These are phyloP conservation scores for Sterna hirundo DNA, from an alignment of 2,113 vertebrate genomes.

Conservation along the genomic window DNA sequence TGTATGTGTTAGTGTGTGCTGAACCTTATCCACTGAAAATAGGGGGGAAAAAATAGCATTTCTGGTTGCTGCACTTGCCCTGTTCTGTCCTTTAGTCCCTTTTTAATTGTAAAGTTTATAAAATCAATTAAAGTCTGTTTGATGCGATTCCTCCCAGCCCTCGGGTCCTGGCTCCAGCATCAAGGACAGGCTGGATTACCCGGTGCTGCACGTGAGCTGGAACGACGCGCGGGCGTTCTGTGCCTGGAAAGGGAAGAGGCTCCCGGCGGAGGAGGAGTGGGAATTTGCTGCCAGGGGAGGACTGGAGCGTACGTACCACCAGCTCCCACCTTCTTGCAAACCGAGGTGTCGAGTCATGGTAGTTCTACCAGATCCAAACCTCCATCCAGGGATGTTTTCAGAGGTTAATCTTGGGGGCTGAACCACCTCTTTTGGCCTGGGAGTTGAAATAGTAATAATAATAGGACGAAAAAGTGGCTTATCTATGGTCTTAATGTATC, in stretches of 20 bases:
- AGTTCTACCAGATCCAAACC: not conserved
- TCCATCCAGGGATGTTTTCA: not conserved
- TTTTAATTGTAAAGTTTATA: not conserved
- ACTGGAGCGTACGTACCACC: slow-evolving; percentile 76
- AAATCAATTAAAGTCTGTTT: not conserved
- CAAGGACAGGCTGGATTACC: slow-evolving; percentile 81
- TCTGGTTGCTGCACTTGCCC: not conserved
- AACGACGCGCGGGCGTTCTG: slow-evolving; percentile 90
- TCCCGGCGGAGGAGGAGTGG: slow-evolving; percentile 92
- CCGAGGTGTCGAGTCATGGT: accelerated
- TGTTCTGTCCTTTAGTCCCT: not conserved
- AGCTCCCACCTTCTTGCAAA: not conserved
- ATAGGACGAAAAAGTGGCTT: not conserved
- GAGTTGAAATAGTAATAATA: not conserved
- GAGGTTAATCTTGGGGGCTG: not conserved
- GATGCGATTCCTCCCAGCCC: slow-evolving; percentile 74
- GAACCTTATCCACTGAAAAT: accelerated
- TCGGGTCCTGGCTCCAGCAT: slow-evolving; percentile 90
- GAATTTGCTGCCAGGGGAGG: slow-evolving; percentile 93
- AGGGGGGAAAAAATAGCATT: accelerated
- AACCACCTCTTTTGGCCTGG: not conserved
- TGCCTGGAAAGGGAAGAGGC: slow-evolving; percentile 83
- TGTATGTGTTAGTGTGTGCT: not conserved
- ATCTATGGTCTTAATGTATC: not conserved
- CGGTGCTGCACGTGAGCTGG: slow-evolving; percentile 97